Base-by-base conservation (phyloP, 2,888 invertebrate species). In the Folsomia manolachei region DNA sequence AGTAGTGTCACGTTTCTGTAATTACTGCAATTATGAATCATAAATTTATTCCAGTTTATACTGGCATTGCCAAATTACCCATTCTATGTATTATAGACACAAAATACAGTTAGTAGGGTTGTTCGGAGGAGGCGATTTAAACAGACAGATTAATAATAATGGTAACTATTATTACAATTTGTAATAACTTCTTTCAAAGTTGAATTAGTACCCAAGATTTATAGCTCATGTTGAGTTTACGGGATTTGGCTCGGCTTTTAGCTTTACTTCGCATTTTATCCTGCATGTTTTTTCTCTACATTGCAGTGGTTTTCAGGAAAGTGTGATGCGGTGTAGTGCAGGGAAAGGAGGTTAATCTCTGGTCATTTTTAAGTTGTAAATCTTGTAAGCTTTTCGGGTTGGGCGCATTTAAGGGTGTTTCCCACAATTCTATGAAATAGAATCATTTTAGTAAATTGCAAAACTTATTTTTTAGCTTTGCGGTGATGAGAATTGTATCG, bases 1-100 rank as follows among this genome's bases (percentile, higher is more conserved):
- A 63, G 26, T n/a, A 51, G 65, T 66, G 52, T 52, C 65, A 66
- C 65, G 65, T 66, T 66, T 66, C 52, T 14, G 52, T 66, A 66
- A 66, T 52, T 14, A 66, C 52, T 19, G 52, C 25, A 66, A 66
- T 66, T 66, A 66, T 66, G 51, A 52, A 39, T 66, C 19, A 24
- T 66, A 66, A 66, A 66, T 66, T 52, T 24, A 66, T 4, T 39
- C 4, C 7, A 39, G 7, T 39, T 39, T 39, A 14, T 39, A 39
- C 14, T 14, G 39, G 14, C 39, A 39, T 39, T 9, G 39, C 14
- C 39, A 39, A 4, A 39, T 39, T 14, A 39, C 39, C 4, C 14
- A 39, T 39, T 39, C 4, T 39, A 14, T 39, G 39, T 39, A 39
- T n/a, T n/a, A n/a, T 39, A 39, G 39, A 39, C 39, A 39, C 39